Evolutionary conservation across 2,113 vertebrate genomes (phyloP), one percentile per base, ranked within the genome.

Genomic region (Maccullochella peelii): DNA sequence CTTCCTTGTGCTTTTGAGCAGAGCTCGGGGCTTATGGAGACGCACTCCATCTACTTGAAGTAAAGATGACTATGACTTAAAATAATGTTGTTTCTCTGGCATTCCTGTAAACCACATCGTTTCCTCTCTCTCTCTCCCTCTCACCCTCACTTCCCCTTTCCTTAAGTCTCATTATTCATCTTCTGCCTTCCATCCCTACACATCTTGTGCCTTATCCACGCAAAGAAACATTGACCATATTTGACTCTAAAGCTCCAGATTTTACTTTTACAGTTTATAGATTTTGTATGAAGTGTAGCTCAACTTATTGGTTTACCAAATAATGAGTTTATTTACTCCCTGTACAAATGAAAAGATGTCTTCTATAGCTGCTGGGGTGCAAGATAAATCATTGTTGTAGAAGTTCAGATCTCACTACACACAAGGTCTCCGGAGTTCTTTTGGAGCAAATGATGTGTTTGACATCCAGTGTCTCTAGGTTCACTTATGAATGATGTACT

Each of bases 11-110:
- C 78, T 83, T 88, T 80, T 86, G 79, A 91, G 81, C 81, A 74
- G 55, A 2, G 58, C 91, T 92, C 30, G 1, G 55, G 88, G 91
- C 92, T 92, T 88, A 91, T 66, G 79, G 61, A 83, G 81, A 89
- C 58, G 21, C 74, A 30, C 69, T 88, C 73, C 61, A 18, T 89
- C 65, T 69, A 81, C 70, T 86, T 71, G 58, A 83, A 82, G 78
- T 79, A 83, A 86, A 84, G 58, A 85, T 38, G 63, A 65, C 79
- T 75, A 69, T 55, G 79, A 83, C 88, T 91, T 89, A 62, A 83
- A 85, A 78, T 75, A 67, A 74, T 82, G 72, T 77, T 66, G 72
- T 77, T 66, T 81, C 59, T 80, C 33, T 84, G 55, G 57, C 79
- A 40, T 66, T 78, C 20, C 68, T 77, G 67, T 73, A 80, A 80